Evolutionary conservation across 2,113 vertebrate genomes (phyloP), one percentile per base, ranked within the genome.

Genomic region (Tragelaphus imberbis): DNA sequence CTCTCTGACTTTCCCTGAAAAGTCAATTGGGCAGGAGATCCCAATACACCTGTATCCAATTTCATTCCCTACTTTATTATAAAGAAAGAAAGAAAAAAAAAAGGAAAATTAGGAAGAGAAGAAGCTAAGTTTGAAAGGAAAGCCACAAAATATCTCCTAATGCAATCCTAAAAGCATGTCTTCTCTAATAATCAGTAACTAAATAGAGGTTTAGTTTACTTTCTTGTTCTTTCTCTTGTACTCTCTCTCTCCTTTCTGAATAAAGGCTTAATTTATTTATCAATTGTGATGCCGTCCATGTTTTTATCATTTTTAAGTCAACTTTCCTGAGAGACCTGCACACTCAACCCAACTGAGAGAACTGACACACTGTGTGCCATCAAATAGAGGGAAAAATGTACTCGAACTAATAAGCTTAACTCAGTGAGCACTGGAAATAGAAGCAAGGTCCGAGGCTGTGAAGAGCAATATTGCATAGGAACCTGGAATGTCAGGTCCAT

Each of bases 291-390:
- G 14, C n/a, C 53, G 55, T 6, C 30, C n/a, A 13, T 19, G 15
- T 88, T 87, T 97, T 94, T 65, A 55, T 79, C 14, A 89, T 30
- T 71, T 90, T 91, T 68, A 86, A 53, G 15, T 28, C 23, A 75
- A 28, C 59, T 51, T 61, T 63, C 68, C 53, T 56, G 68, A 49
- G 14, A 87, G 28, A 53, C 58, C 27, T 71, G 51, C 51, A 59
- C 44, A 53, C 47, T 49, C 19, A 23, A 25, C 16, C 28, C 63
- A 49, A 30, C 53, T 61, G 84, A 49, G 6, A 82, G 23, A 53
- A 77, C 27, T 71, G 51, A 40, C 63, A 68, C 59, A 10, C 21
- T n/a, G 4, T 23, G 8, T 84, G 58, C 51, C n/a, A 6, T 2
- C 17, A 13, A 44, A 16, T 36, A n/a, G 27, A 63, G 36, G 47